Conservation (phyloP, 2,113 vertebrate species). For the Aramus guarauna region DNA sequence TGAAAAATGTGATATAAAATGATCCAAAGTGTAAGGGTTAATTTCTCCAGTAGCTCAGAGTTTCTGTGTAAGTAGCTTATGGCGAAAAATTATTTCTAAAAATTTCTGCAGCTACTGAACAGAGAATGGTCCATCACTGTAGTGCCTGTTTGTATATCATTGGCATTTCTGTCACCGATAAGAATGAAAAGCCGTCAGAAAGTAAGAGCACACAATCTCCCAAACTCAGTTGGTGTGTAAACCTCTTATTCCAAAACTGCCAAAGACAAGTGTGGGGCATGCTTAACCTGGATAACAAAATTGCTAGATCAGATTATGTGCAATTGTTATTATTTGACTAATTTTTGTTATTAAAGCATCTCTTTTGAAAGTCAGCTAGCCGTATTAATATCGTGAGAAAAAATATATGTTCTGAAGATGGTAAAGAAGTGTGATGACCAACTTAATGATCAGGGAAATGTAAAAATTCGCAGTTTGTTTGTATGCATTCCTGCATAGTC, state of each 20-base stretch:
- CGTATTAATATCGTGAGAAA: neutral
- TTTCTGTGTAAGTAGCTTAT: neutral
- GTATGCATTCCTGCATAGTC: neutral
- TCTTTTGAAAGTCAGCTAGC: neutral
- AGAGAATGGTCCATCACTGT: neutral
- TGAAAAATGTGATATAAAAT: neutral
- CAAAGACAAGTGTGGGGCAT: neutral
- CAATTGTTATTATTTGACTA: neutral
- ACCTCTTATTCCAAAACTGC: neutral
- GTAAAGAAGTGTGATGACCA: neutral
- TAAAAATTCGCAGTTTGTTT: neutral
- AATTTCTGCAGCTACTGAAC: neutral
- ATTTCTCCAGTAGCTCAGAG: neutral
- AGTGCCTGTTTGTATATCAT: neutral
- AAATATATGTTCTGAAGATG: neutral
- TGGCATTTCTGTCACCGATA: neutral
- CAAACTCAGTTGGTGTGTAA: neutral
- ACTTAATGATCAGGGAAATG: neutral
- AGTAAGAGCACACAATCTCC: neutral
- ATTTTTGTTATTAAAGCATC: neutral
- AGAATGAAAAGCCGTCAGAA: neutral
- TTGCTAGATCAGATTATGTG: neutral
- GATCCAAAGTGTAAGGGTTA: neutral
- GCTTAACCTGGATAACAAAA: neutral
- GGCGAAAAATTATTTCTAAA: neutral